These are phyloP conservation scores for Oreochromis grahami DNA, from an alignment of 2,797 vertebrate species.

Conservation along the genomic window DNA sequence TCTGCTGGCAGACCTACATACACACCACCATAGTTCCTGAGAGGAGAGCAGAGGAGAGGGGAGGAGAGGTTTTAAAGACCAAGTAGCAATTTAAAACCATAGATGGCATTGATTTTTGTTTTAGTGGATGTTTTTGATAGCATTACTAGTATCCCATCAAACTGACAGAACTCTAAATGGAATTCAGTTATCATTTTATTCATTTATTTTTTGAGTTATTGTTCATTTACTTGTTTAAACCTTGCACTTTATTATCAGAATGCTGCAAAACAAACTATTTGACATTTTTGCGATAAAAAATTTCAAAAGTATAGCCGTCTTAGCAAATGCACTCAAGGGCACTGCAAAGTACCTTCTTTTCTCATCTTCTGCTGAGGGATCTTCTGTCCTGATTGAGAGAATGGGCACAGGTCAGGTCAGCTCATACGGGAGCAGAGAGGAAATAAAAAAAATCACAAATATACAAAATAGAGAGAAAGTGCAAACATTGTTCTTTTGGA, in stretches of 20 bases:
- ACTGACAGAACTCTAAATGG: neutral
- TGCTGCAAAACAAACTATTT: neutral
- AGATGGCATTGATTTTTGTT: neutral
- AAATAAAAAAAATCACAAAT: neutral
- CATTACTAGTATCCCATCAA: neutral
- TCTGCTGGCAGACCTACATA: slow-evolving; percentile 91
- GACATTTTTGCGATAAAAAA: neutral
- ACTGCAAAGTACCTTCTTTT: slow-evolving; percentile 80
- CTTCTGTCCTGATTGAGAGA: slow-evolving; percentile 85
- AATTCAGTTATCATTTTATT: neutral
- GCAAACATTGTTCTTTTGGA: neutral
- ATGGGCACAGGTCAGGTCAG: slow-evolving; percentile 48
- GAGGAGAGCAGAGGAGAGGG: neutral
- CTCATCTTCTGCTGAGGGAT: slow-evolving; percentile 86
- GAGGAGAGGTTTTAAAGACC: neutral
- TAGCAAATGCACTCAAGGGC: neutral
- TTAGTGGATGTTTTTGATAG: neutral
- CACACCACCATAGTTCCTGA: slow-evolving; percentile 94
- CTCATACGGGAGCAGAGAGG: neutral
- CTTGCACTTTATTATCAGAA: neutral
- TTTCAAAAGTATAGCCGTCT: neutral
- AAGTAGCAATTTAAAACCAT: neutral
- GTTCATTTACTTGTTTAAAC: neutral
- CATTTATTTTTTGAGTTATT: neutral
- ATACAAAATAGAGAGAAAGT: neutral